These are phyloP conservation scores for Crenichthys baileyi DNA, from an alignment of 2,797 vertebrate species.

Conservation along the genomic window DNA sequence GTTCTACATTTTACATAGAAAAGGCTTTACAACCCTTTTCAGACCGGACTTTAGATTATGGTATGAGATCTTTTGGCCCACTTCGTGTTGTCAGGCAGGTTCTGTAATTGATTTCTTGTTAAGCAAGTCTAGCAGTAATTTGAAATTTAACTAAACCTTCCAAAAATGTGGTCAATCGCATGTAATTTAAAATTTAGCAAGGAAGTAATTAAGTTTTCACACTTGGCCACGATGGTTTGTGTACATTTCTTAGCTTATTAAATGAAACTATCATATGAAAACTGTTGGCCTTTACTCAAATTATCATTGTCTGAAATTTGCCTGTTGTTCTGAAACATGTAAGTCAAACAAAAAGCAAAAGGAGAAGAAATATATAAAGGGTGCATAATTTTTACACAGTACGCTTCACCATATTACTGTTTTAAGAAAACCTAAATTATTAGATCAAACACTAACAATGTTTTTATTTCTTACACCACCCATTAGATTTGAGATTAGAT, in stretches of 20 bases:
- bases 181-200: not conserved
- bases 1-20: too few species aligned
- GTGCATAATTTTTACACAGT: not conserved
- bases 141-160: not conserved
- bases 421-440: not conserved
- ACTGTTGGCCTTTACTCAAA: not conserved
- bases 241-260: not conserved
- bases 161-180: not conserved
- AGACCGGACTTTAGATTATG: not conserved
- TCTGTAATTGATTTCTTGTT: not conserved
- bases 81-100: not conserved
- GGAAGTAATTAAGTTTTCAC: not conserved
- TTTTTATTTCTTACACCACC: not conserved
- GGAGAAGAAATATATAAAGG: not conserved
- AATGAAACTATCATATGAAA: not conserved
- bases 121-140: not conserved
- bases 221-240: not conserved
- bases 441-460: not conserved
- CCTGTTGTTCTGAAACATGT: not conserved
- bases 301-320: not conserved
- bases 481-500: conserved; percentile 32
- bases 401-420: not conserved
- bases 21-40: too few species aligned
- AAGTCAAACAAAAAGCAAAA: not conserved
- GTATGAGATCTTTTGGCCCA: not conserved